Evolutionary conservation across 2,797 vertebrate species (phyloP), one percentile per base, ranked within the genome.

Genomic region (Geotrypetes seraphini): DNA sequence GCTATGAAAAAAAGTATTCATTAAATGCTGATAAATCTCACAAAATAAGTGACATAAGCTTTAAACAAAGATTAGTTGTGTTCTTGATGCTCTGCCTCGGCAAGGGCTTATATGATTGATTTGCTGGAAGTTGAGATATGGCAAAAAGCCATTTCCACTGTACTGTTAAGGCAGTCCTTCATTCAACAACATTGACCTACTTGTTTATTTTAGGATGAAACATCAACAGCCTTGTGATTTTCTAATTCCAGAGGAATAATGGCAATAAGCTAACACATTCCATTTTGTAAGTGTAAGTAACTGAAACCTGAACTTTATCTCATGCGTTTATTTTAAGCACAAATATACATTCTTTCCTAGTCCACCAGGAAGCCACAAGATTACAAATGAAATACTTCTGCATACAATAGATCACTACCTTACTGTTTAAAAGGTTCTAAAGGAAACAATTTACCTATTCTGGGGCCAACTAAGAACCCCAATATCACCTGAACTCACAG

Each of bases 41-140:
- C n/a, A n/a, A 43, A 52, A 67, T 72, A 78, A 71, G 69, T 50
- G 71, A 37, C 63, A 66, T 18, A 19, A 39, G 26, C 43, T 48
- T 48, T 38, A 36, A 24, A 36, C 36, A 53, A 55, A 56, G 32
- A 13, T 39, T 28, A 22, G 46, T 24, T 44, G 43, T 16, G 28
- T 15, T 25, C 45, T 44, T 25, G 56, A 47, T 47, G 43, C 39
- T 66, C 50, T 57, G 73, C 76, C 50, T 73, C 71, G 73, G 62
- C 62, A 39, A 36, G 47, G 31, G 43, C 48, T 65, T 63, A 40
- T 35, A 33, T 33, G 40, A 25, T 16, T 22, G 30, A 45, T 14
- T 39, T 26, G 58, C 43, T 63, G 46, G 43, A 49, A 40, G 37
- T 35, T 29, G 44, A 46, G 45, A 31, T 47, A 19, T n/a, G n/a